A percentile compares a stretch with the other conserved stretches of the same genome.
Evolutionary conservation across 2,113 vertebrate species (phyloP).

Genomic region (Engystomops pustulosus): DNA sequence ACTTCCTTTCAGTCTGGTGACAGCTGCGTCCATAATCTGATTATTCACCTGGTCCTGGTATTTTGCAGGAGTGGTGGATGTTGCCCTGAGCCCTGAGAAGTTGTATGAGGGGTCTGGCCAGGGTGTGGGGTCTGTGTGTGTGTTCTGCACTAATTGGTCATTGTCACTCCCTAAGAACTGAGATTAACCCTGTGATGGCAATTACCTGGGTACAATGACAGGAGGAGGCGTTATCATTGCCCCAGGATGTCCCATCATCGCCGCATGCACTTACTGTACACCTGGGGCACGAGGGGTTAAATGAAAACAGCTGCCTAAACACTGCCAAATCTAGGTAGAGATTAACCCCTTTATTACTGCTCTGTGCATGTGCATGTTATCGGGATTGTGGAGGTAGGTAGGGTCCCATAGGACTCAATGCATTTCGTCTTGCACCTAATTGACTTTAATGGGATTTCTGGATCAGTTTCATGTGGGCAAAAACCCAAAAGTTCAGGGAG

Average conservation of each 20-base stretch:
- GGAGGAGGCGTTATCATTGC: neutral
- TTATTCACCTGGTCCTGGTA: neutral
- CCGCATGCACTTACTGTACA: neutral
- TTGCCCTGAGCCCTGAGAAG: neutral
- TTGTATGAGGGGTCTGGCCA: neutral
- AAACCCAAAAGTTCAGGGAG: no score
- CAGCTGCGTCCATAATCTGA: neutral
- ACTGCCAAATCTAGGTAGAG: neutral
- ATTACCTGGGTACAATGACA: slow-evolving; percentile 7
- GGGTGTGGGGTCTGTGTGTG: neutral
- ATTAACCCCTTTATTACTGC: neutral
- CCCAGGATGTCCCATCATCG: neutral
- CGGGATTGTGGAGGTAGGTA: no score
- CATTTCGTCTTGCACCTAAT: no score
- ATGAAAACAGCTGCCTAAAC: neutral
- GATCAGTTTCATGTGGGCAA: no score
- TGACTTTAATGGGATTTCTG: no score
- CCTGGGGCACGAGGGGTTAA: neutral
- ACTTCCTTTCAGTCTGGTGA: no score
- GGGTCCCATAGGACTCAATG: no score
- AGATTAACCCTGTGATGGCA: neutral
- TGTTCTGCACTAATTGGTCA: slow-evolving; percentile 24
- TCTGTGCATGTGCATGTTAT: no score
- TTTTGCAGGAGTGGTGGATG: neutral
- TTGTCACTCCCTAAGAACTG: neutral